These are phyloP conservation scores for Drosophila buzzatii DNA, from an alignment of 2,888 invertebrate species.

Conservation along the genomic window DNA sequence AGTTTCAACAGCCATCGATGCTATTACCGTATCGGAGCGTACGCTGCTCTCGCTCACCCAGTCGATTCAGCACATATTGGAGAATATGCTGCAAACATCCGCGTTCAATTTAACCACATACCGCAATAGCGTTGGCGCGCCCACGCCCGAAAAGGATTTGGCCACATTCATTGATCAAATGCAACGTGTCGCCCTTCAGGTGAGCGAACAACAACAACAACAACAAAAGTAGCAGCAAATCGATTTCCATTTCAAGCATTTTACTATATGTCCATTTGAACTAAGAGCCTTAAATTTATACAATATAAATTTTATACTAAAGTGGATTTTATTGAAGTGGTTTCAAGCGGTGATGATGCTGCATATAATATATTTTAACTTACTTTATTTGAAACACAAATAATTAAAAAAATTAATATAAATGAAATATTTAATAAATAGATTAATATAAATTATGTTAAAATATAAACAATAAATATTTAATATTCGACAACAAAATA, in stretches of 20 bases:
- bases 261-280: background rate
- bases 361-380: background rate
- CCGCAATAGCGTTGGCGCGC: constrained; percentile 83
- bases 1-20: constrained; percentile 84
- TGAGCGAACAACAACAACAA: constrained; percentile 51
- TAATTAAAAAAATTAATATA: background rate
- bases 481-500: background rate
- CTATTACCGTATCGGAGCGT: constrained; percentile 83
- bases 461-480: background rate
- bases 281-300: no score
- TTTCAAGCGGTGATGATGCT: background rate
- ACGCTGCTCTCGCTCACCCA: constrained; percentile 83
- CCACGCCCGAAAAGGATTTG: constrained; percentile 85
- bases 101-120: constrained; percentile 84
- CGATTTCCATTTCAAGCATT: constrained; percentile 2
- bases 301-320: background rate
- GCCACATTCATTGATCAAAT: constrained; percentile 86
- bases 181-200: constrained; percentile 85
- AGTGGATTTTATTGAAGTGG: background rate
- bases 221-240: background rate
- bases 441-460: background rate
- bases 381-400: background rate
- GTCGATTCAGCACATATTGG: constrained; percentile 84
- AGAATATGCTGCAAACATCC: constrained; percentile 84
- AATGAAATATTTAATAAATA: background rate